Evolutionary conservation across 2,888 invertebrate species (phyloP).

Genomic region (Adela reaumurella): DNA sequence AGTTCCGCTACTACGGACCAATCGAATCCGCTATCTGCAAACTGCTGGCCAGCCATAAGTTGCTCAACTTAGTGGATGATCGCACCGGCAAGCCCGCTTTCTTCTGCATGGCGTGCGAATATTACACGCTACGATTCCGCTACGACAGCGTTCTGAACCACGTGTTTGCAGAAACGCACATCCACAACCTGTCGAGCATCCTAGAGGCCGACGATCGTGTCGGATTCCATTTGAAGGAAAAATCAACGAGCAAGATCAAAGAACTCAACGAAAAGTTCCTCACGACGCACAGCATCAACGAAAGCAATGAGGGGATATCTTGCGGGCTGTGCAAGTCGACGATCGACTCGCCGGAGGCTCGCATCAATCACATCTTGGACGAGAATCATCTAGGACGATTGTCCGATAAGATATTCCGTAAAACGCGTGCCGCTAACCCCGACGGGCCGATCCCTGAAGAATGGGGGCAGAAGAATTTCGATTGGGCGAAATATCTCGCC

Average conservation of each 20-base stretch:
- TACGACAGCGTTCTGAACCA: conserved; percentile 46
- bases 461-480: conserved; percentile 44
- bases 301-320: conserved; percentile 19
- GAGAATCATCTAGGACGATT: conserved; percentile 39
- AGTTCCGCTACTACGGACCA: conserved; percentile 44
- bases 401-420: conserved; percentile 36
- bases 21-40: conserved; percentile 38
- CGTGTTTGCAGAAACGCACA: conserved; percentile 42
- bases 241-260: conserved; percentile 31
- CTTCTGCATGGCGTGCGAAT: conserved; percentile 47
- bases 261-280: conserved; percentile 39
- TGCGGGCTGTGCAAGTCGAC: conserved; percentile 31
- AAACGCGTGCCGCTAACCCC: conserved; percentile 27
- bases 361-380: conserved; percentile 36
- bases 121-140: conserved; percentile 42
- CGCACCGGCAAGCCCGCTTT: conserved; percentile 46
- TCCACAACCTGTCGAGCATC: conserved; percentile 38
- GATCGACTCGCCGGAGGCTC: conserved; percentile 27
- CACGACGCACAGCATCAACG: conserved; percentile 24
- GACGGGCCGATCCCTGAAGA: conserved; percentile 39
- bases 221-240: conserved; percentile 26
- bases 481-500: conserved; percentile 45
- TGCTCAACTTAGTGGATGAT: conserved; percentile 38
- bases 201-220: conserved; percentile 37
- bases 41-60: conserved; percentile 33